Evolutionary conservation across 2,113 vertebrate genomes (phyloP), one percentile per base, ranked within the genome.

Genomic region (Cyanistes caeruleus): DNA sequence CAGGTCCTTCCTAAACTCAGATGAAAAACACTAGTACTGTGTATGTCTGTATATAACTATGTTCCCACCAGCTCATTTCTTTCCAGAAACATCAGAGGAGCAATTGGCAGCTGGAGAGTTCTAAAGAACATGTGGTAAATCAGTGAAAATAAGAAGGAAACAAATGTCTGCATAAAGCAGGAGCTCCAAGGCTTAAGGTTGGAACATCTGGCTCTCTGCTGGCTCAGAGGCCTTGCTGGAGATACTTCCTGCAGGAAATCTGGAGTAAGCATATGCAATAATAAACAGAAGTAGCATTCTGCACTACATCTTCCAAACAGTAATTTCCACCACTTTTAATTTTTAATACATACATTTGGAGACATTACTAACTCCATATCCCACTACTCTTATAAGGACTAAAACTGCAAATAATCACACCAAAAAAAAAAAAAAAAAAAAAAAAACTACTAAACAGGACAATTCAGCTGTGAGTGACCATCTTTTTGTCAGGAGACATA

Each of bases 241-340:
- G 43, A 75, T 77, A 53, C 75, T 95, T 97, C 87, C 95, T 92
- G 64, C 67, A 95, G 87, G 87, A 95, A 89, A 93, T 84, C 56
- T 56, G 77, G 59, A 84, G 56, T 74, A 77, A 90, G 52, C 52
- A 83, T 55, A 89, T 72, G 63, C 60, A 92, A 43, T 8, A 51
- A 90, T 67, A 96, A 93, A 62, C 68, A 89, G 62, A 96, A 63
- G 37, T 10, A 84, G 72, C 39, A 74, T 49, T 70, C 78, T 75
- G 59, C 39, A 51, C 25, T 59, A 28, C 25, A 64, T 86, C 68
- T 90, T 88, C 79, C 72, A 51, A 89, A 82, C n/a, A 89, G 30
- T 30, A 14, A 67, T 51, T 87, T 77, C 77, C 33, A 84, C 28
- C 13, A 65, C 37, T 44, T 90, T 59, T 82, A 67, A 70, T 74